Evolutionary conservation across 2,888 invertebrate genomes (phyloP).

Genomic region (Nowickia ferox): DNA sequence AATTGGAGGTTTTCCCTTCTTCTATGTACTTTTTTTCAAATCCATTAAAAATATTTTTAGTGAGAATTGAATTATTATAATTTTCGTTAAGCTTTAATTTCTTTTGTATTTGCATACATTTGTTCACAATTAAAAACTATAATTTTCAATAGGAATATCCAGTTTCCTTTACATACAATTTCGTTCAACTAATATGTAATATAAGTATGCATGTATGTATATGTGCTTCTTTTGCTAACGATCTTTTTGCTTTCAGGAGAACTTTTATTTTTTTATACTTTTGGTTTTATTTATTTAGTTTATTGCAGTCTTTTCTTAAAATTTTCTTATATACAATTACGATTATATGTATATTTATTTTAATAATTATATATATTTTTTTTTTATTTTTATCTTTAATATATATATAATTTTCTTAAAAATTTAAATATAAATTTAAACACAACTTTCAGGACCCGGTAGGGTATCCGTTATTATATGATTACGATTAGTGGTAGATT

Average conservation of each 20-base stretch:
- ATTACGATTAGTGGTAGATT: conserved; percentile 85
- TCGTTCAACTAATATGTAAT: conserved; percentile 63
- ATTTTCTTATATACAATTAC: conserved; percentile 58
- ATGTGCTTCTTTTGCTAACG: conserved; percentile 28
- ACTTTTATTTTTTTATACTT: conserved; percentile 19
- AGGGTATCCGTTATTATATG: conserved; percentile 92
- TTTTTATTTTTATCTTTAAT: conserved; percentile 13
- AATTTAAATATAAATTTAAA: conserved; percentile 84
- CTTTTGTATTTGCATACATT: conserved; percentile 28
- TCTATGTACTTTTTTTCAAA: too few relatives aligned
- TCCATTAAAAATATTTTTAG: neutral
- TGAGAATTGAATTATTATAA: neutral
- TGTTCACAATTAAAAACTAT: conserved; percentile 62
- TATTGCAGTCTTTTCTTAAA: conserved; percentile 71
- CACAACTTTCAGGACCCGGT: conserved; percentile 95
- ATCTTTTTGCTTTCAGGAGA: conserved; percentile 20
- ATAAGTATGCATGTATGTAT: neutral
- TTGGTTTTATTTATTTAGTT: conserved; percentile 65
- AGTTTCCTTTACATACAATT: conserved; percentile 68
- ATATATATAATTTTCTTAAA: conserved; percentile 22
- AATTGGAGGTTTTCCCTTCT: too few relatives aligned
- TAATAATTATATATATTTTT: neutral
- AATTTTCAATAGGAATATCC: conserved; percentile 67
- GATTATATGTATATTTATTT: conserved; percentile 33
- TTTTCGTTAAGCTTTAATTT: conserved; percentile 5